Evolutionary conservation across 2,797 vertebrate genomes (phyloP), one percentile per base, ranked within the genome.

Genomic region (Thalassophryne amazonica): DNA sequence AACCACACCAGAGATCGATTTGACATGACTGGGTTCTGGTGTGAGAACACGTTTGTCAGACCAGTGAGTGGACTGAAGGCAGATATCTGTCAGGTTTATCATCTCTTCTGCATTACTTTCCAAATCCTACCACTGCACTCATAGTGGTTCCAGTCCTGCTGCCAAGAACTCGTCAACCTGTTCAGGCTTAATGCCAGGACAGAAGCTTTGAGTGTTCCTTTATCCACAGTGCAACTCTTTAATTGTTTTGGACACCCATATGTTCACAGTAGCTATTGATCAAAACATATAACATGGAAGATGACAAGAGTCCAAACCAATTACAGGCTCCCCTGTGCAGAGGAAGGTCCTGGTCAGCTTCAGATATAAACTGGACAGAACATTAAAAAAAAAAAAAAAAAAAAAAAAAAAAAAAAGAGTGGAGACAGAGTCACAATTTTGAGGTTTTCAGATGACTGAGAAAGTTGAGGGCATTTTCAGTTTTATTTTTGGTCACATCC

Each of bases 181-280:
- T 27, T 5, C 25, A 3, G 50, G 10, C 51, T 62, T 52, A 59
- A 60, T 49, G 46, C 35, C 0, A 24, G 77, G 60, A 62, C 56
- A 47, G 36, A 38, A 8, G 2, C 38, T 41, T 21, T 23, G 37
- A 41, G 22, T 12, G 2, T 0, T 8, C 60, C 73, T 70, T 80
- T 71, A 55, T 76, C 85, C 66, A 64, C 0, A 17, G 12, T 13
- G 30, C 12, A 3, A 15, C 35, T 30, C 39, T 43, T 41, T 75
- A 76, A 82, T 68, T 54, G 53, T 33, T 61, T 58, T 14, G 22
- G 69, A 65, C 58, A 20, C n/a, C 69, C 85, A 77, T 67, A 69
- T 80, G 80, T 61, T 74, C 52, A 4, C 43, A 60, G 70, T 30
- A 15, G 11, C 42, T 62, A 22, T 62, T 76, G 76, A 82, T 74